Base-by-base conservation (phyloP, 2,113 vertebrate species). In the Carollia perspicillata region DNA sequence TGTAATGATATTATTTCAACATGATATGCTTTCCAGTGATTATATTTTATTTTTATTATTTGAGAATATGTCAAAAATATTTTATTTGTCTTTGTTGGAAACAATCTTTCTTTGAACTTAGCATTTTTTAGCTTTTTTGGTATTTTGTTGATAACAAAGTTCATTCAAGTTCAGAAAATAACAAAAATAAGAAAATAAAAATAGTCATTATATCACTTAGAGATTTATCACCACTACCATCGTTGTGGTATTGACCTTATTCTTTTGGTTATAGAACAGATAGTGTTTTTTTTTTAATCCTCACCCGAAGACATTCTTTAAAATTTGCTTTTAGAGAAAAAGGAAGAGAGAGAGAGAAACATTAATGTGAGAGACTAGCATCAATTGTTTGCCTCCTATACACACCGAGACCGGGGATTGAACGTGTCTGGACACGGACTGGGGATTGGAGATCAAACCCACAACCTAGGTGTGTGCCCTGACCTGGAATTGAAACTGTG, bases 141-240 rank as follows among this genome's bases (percentile, higher is more conserved):
- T 72, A 86, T 51, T 95, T 89, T 40, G 23, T 51, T n/a, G 23
- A 28, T 78, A 33, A 42, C 11, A 84, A 72, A 37, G 3, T 65
- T 79, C 2, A 65, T 72, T 78, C 65, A 65, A 66, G 8, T 89
- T 95, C 11, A 65, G 71, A 35, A 79, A 47, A 65, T 65, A 95
- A 60, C 1, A n/a, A 93, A 79, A 79, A 47, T 40, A 60, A 44
- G 40, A 89, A 78, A 90, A 79, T 89, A 93, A 88, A 88, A 92
- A 30, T 30, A 63, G 7, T 84, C 30, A 47, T 95, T 77, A 79
- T 47, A 65, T 85, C 72, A 89, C 4, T 23, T 80, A 58, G 42
- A 89, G 51, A 68, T 74, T 18, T 74, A 33, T 51, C 47, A 78
- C 20, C 28, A 9, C 26, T 30, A 51, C 14, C 9, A 12, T 63